A percentile compares a stretch with the other conserved stretches of the same genome.
These are phyloP conservation scores for Varanus salvator DNA, from an alignment of 2,113 vertebrate genomes.

Conservation along the genomic window DNA sequence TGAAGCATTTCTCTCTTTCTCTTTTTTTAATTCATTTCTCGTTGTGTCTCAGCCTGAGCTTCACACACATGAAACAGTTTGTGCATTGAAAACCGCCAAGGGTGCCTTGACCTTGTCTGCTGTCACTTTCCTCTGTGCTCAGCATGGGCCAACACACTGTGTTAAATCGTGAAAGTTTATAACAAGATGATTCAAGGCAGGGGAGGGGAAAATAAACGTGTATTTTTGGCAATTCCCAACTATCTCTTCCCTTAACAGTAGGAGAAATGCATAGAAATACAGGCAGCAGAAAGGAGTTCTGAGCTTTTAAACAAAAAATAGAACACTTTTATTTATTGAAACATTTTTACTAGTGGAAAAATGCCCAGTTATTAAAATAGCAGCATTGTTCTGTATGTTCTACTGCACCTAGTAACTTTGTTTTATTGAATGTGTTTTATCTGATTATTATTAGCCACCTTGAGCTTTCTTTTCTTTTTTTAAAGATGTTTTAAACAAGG, in stretches of 20 bases:
- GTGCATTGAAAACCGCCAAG: constrained; percentile 51
- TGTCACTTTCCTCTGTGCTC: constrained; percentile 51
- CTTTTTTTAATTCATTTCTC: constrained; percentile 39
- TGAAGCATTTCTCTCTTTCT: constrained; percentile 41
- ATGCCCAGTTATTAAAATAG: too few species aligned
- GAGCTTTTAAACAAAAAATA: not conserved
- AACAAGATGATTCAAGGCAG: constrained; percentile 17
- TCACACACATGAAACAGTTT: constrained; percentile 35
- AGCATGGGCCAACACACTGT: constrained; percentile 24
- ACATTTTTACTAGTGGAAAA: too few species aligned
- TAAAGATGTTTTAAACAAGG: too few species aligned
- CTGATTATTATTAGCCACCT: too few species aligned
- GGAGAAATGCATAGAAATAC: not conserved
- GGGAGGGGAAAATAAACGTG: constrained; percentile 21
- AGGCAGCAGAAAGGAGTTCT: not conserved
- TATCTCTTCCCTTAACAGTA: constrained; percentile 28
- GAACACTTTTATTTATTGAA: not conserved
- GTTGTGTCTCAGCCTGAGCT: constrained; percentile 24
- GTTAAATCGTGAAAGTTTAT: constrained; percentile 20
- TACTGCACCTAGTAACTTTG: too few species aligned
- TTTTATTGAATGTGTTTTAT: too few species aligned
- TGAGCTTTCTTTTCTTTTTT: too few species aligned
- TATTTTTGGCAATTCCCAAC: not conserved
- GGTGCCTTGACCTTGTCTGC: constrained; percentile 53
- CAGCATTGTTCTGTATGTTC: too few species aligned